Percentiles rank a stretch among this genome's conserved stretches.
These are phyloP conservation scores for Saguinus midas DNA, from an alignment of 2,113 vertebrate species.

Conservation along the genomic window DNA sequence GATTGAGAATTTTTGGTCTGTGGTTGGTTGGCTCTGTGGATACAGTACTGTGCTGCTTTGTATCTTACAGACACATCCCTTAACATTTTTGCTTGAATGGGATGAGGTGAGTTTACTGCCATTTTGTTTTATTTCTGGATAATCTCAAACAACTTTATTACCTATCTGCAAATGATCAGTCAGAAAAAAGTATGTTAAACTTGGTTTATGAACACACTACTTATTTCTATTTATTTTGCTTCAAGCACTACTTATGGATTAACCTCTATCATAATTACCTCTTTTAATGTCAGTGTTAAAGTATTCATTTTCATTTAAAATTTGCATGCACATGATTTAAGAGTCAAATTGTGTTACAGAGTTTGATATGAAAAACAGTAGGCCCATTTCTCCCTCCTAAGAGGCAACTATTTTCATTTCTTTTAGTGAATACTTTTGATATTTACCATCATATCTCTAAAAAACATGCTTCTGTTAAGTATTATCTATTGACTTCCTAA, in stretches of 20 bases:
- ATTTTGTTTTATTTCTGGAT: neutral
- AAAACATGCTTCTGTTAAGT: neutral
- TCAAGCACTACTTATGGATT: neutral
- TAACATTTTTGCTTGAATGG: neutral
- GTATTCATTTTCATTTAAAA: conserved; percentile 25
- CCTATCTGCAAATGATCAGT: neutral
- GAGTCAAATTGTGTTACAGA: neutral
- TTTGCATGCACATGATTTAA: neutral
- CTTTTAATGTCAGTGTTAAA: conserved; percentile 12
- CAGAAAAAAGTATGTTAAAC: neutral
- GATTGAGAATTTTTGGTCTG: neutral
- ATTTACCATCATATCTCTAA: neutral
- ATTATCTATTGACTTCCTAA: neutral
- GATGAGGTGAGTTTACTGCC: neutral
- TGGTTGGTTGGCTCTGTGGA: neutral
- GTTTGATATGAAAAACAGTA: neutral
- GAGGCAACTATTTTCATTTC: neutral
- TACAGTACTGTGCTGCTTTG: neutral
- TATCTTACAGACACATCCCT: neutral
- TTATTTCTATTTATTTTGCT: conserved; percentile 33
- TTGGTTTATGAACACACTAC: neutral
- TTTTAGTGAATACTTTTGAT: neutral
- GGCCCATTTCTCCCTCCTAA: neutral
- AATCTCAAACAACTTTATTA: neutral
- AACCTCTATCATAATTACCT: neutral